Evolutionary conservation across 2,113 vertebrate genomes (phyloP).

Genomic region (Arothron firmamentum): DNA sequence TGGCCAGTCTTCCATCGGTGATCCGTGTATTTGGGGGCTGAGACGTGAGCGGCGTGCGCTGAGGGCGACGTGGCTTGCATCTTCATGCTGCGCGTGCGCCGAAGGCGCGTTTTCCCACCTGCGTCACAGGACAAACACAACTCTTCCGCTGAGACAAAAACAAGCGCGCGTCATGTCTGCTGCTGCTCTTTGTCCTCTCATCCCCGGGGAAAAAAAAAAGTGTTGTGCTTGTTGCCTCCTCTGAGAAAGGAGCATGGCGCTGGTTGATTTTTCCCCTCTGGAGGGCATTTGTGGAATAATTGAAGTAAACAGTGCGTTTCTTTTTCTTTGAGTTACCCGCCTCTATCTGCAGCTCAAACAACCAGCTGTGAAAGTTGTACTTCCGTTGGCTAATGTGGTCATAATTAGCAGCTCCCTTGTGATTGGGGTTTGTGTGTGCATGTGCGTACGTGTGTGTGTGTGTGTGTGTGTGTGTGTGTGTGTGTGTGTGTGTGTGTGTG

Average conservation of each 20-base stretch:
- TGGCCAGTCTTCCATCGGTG: slow-evolving; percentile 16
- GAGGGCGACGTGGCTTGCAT: slow-evolving; percentile 11
- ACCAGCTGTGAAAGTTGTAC: slow-evolving; percentile 60
- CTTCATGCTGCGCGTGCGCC: slow-evolving; percentile 24
- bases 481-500: no score
- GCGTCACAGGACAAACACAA: slow-evolving; percentile 56
- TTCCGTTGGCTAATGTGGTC: slow-evolving; percentile 57
- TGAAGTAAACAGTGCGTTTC: slow-evolving; percentile 17
- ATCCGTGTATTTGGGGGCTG: slow-evolving; percentile 22
- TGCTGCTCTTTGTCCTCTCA: slow-evolving; percentile 8
- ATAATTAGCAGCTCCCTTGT: slow-evolving; percentile 59
- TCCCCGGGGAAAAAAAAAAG: slow-evolving; percentile 15
- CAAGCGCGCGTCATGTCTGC: no score
- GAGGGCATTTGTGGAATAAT: slow-evolving; percentile 26
- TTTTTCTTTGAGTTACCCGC: slow-evolving; percentile 3
- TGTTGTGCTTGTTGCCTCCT: not conserved
- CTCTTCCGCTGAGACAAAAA: not conserved
- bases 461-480: no score
- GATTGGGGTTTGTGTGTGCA: no score
- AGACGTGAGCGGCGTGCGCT: slow-evolving; percentile 17
- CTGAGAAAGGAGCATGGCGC: slow-evolving; percentile 14
- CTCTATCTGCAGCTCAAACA: slow-evolving; percentile 24
- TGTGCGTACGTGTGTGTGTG: no score
- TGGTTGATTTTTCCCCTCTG: slow-evolving; percentile 6
- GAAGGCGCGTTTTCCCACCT: slow-evolving; percentile 52